These are phyloP conservation scores for Drosophila sechellia DNA, from an alignment of 1,140 invertebrate species.

Conservation along the genomic window DNA sequence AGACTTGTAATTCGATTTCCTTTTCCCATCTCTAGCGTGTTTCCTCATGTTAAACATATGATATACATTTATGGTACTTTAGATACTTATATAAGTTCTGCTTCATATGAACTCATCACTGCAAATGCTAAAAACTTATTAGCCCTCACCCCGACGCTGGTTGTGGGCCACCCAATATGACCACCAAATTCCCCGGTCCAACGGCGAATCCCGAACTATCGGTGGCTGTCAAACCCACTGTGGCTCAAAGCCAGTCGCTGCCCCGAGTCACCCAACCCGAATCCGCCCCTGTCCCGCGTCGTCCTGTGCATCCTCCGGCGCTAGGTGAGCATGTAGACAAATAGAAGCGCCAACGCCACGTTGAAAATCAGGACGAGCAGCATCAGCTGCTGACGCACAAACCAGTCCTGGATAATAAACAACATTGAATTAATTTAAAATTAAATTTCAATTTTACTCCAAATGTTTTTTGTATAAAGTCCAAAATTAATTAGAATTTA, in stretches of 20 bases:
- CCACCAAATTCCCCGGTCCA: background rate
- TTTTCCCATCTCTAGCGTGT: conserved; percentile 31
- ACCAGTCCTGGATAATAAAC: conserved; percentile 93
- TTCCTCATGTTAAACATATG: conserved; percentile 47
- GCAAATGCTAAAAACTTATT: conserved; percentile 79
- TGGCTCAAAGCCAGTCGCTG: conserved; percentile 7
- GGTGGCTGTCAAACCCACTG: background rate
- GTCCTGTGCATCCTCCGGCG: conserved; percentile 79
- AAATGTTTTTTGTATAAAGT: no score
- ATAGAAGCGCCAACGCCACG: conserved; percentile 97
- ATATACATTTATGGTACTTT: conserved; percentile 53
- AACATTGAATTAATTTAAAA: no score
- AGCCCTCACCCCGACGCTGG: conserved; percentile 27
- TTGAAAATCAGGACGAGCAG: conserved; percentile 98
- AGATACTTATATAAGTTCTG: conserved; percentile 21
- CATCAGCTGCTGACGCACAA: conserved; percentile 97
- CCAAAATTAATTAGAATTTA: no score
- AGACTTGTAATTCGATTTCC: conserved; percentile 67
- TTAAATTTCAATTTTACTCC: no score
- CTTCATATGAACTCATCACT: conserved; percentile 54
- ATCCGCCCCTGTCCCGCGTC: conserved; percentile 41
- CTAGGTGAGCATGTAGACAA: conserved; percentile 98
- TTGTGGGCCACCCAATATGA: background rate
- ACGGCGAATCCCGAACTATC: conserved; percentile 20
- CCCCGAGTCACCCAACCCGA: conserved; percentile 4